Evolutionary conservation across 1,140 invertebrate genomes (phyloP), one percentile per base, ranked within the genome.

Genomic region (Telenomus remus): DNA sequence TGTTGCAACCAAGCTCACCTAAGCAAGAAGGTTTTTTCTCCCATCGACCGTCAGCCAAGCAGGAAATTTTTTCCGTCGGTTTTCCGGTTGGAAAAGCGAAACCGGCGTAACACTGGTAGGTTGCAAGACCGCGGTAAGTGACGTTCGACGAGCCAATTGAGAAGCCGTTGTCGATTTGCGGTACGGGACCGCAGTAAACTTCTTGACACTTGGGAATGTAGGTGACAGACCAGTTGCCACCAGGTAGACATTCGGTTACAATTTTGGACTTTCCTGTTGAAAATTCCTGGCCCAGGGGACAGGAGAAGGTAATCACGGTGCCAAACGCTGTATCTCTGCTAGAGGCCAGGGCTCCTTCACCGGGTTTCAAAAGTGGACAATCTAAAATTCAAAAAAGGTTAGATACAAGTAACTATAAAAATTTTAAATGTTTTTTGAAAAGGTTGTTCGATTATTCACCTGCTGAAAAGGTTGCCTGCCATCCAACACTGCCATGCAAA

Each of bases 81-180:
- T 93, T 90, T 59, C 94, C 93, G 39, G 95, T 95, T 4, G 95
- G 92, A 81, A 99, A 98, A 56, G 94, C 95, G 85, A 98, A 99
- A 34, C 97, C 97, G 39, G 97, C 96, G 82, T 98, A 98, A 86
- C 97, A 98, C 81, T 97, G 95, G 85, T 98, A 99, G 72, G 95
- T 97, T 15, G 96, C 97, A 74, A 96, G 90, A 10, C 97, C 97
- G 68, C 92, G 91, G 79, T 96, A 98, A 0, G 97, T 98, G 2
- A 98, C 97, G 85, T 98, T 98, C 0, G 95, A 94, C 0, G 97
- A 96, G 48, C 94, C 95, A 82, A 97, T 97, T 0, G 97, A 98
- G 84, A 98, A 98, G 47, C 97, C 97, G 84, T 98, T 99, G 79
- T 97, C 95, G 61, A 98, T 98, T 90, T 98, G 97, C 59, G 97